phyloP scores from a whole-genome alignment of 2,113 vertebrate genomes.

The Triplophysa dalaica region DNA sequence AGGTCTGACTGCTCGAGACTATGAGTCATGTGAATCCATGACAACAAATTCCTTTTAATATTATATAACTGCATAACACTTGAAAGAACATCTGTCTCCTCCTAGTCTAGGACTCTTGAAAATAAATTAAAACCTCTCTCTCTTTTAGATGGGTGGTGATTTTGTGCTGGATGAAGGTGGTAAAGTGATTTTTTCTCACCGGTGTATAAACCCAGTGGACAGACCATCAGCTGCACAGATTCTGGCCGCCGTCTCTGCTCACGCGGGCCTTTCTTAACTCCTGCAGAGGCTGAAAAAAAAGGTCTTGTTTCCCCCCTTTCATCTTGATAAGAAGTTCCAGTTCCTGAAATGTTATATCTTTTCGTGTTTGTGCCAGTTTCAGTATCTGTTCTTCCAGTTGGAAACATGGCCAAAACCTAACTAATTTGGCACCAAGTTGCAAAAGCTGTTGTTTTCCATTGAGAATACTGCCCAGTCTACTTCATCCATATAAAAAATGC shows the following conservation, averaged over 20 bases:
- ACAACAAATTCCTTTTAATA: not conserved
- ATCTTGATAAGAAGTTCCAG: slow-evolving; percentile 1
- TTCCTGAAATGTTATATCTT: slow-evolving; percentile 9
- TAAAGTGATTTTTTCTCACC: slow-evolving; percentile 66
- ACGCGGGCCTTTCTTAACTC: not conserved
- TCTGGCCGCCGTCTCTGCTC: slow-evolving; percentile 47
- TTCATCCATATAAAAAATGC: not conserved
- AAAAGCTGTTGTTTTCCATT: not conserved
- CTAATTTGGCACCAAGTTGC: not conserved
- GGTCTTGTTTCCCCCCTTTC: not conserved
- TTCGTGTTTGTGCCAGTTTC: not conserved
- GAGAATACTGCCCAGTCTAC: not conserved
- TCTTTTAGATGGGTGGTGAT: slow-evolving; percentile 72
- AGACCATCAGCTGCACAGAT: slow-evolving; percentile 59
- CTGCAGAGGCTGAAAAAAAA: not conserved
- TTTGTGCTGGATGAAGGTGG: slow-evolving; percentile 69
- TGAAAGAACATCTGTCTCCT: slow-evolving; percentile 3
- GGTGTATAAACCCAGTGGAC: slow-evolving; percentile 66
- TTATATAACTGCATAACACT: slow-evolving; percentile 20
- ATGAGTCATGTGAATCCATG: not conserved
- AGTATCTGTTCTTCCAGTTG: not conserved
- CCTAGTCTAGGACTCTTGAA: slow-evolving; percentile 25
- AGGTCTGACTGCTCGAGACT: too few species aligned
- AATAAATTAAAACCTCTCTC: slow-evolving; percentile 5
- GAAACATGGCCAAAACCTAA: not conserved